Percentiles rank a stretch among this genome's conserved stretches.
Evolutionary conservation across 1,140 invertebrate species (phyloP).

Genomic region (Patella vulgata): DNA sequence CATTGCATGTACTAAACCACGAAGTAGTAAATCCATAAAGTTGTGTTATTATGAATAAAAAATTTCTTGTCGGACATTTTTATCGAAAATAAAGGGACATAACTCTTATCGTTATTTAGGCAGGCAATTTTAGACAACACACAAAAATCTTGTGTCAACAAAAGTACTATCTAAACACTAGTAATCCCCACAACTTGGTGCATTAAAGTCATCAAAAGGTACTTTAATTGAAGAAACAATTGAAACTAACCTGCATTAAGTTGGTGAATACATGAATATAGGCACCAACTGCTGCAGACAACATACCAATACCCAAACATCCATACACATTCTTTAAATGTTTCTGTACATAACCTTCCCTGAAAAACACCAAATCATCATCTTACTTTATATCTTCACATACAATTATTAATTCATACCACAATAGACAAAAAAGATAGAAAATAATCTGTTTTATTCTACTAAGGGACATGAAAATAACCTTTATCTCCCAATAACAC

Average conservation of each 20-base stretch:
- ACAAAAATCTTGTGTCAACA: no score
- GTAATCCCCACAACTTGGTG: no score
- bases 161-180: no score
- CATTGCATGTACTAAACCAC: no score
- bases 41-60: no score
- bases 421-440: neutral
- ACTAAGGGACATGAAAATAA: neutral
- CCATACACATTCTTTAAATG: constrained; percentile 97
- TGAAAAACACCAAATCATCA: constrained; percentile 27
- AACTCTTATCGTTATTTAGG: no score
- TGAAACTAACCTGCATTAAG: constrained; percentile 70
- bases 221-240: no score
- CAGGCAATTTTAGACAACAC: no score
- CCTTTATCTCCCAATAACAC: neutral
- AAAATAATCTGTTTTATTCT: neutral
- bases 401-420: neutral
- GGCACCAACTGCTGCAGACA: constrained; percentile 83
- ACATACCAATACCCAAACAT: constrained; percentile 83
- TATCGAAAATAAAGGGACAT: no score
- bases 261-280: constrained; percentile 83
- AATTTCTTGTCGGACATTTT: no score
- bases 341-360: constrained; percentile 49
- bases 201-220: no score
- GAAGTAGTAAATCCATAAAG: no score
- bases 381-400: neutral